A percentile compares a stretch with the other conserved stretches of the same genome.
These are phyloP conservation scores for Ceyx cyanopectus DNA, from an alignment of 2,113 vertebrate genomes.

Conservation along the genomic window DNA sequence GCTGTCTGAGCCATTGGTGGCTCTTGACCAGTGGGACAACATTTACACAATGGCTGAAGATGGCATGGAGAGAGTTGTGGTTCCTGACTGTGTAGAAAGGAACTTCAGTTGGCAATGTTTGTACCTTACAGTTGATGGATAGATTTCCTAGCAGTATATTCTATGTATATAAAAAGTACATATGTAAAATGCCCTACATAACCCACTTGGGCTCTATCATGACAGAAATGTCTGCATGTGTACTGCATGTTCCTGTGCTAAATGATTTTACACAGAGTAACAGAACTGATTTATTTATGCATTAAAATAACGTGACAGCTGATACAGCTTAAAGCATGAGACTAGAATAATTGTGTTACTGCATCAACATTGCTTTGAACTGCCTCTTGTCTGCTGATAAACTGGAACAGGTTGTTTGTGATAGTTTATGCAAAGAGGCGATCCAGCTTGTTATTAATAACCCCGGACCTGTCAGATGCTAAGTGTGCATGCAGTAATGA, in stretches of 20 bases:
- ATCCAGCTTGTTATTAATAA: background rate
- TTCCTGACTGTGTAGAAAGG: background rate
- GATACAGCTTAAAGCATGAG: background rate
- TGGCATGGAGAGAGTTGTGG: fast-evolving
- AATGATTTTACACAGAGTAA: background rate
- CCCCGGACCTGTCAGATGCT: background rate
- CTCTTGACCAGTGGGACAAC: background rate
- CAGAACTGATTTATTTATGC: background rate
- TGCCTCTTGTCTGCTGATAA: background rate
- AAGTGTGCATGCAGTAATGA: background rate
- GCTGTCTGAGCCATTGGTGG: fast-evolving
- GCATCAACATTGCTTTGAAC: background rate
- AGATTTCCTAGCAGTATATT: fast-evolving
- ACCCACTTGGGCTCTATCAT: fast-evolving
- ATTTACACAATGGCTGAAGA: fast-evolving
- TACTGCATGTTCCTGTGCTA: background rate
- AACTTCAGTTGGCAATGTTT: background rate
- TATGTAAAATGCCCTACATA: fast-evolving
- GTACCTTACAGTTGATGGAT: fast-evolving
- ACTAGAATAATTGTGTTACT: background rate
- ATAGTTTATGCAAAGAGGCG: background rate
- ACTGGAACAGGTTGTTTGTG: background rate
- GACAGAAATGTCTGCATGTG: fast-evolving
- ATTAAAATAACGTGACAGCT: background rate
- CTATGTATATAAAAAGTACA: background rate